A percentile compares a stretch with the other conserved stretches of the same genome.
Evolutionary conservation across 1,140 invertebrate genomes (phyloP).

Genomic region (Drosophila grimshawi): DNA sequence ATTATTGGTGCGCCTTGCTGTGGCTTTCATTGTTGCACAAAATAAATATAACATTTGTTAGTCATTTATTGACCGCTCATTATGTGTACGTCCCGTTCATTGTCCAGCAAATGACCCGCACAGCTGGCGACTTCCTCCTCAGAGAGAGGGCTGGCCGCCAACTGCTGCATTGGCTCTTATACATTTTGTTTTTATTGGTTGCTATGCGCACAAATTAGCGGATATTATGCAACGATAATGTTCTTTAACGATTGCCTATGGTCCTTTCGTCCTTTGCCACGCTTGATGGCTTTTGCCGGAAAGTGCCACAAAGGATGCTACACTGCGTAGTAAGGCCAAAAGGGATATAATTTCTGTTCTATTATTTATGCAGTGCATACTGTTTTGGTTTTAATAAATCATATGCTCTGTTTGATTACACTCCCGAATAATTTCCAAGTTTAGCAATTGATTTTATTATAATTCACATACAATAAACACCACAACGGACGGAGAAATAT

Average conservation of each 20-base stretch:
- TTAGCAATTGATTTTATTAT: neutral
- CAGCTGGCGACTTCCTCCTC: slow-evolving; percentile 55
- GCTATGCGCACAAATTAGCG: slow-evolving; percentile 67
- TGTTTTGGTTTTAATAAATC: neutral
- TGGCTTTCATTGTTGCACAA: slow-evolving; percentile 52
- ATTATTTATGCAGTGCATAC: too few relatives aligned
- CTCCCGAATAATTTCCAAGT: neutral
- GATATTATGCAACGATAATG: slow-evolving; percentile 75
- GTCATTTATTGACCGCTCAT: slow-evolving; percentile 68
- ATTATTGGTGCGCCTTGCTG: slow-evolving; percentile 18
- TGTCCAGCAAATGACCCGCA: slow-evolving; percentile 64
- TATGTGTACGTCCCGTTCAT: slow-evolving; percentile 47
- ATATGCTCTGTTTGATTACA: neutral
- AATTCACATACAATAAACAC: slow-evolving; percentile 5
- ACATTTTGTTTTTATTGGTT: slow-evolving; percentile 54
- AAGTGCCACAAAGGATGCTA: neutral
- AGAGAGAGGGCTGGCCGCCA: neutral
- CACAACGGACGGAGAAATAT: slow-evolving; percentile 2
- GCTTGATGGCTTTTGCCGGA: slow-evolving; percentile 8
- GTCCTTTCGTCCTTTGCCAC: slow-evolving; percentile 42
- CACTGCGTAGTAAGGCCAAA: neutral
- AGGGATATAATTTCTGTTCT: neutral
- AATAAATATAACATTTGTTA: slow-evolving; percentile 75
- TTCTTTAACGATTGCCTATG: slow-evolving; percentile 31
- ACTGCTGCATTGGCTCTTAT: slow-evolving; percentile 51